A percentile compares a stretch with the other conserved stretches of the same genome.
These are phyloP conservation scores for Timema cristinae DNA, from an alignment of 2,888 invertebrate genomes.

Conservation along the genomic window DNA sequence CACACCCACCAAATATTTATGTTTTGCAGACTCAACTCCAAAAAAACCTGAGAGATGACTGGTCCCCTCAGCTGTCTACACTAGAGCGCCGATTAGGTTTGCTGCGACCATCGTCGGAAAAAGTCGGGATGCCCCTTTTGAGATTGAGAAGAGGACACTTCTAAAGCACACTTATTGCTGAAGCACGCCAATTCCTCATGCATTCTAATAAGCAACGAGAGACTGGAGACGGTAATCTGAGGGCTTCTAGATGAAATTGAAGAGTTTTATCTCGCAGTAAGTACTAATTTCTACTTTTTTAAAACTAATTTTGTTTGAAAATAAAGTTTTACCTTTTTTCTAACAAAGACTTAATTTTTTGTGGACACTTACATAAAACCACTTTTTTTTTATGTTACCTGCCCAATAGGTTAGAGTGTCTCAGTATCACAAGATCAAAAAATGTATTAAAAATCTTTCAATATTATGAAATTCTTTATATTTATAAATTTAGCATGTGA, in stretches of 20 bases:
- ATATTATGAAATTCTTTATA: no score
- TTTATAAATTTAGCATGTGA: no score
- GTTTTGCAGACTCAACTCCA: slow-evolving; percentile 62
- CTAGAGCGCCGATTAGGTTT: slow-evolving; percentile 75
- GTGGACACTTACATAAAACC: no score
- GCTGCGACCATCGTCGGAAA: slow-evolving; percentile 85
- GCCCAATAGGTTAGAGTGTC: no score
- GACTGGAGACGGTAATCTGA: slow-evolving; percentile 62
- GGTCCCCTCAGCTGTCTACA: slow-evolving; percentile 69
- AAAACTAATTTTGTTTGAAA: background rate
- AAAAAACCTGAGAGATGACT: slow-evolving; percentile 71
- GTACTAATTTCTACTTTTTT: slow-evolving; percentile 32
- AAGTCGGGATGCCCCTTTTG: slow-evolving; percentile 94
- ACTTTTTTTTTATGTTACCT: no score
- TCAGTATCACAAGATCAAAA: no score
- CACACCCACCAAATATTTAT: no score
- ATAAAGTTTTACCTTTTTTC: background rate
- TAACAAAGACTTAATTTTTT: no score
- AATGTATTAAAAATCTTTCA: no score
- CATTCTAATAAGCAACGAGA: slow-evolving; percentile 60
- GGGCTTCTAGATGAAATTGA: slow-evolving; percentile 81
- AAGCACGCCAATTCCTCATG: no score
- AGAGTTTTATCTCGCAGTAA: slow-evolving; percentile 86
- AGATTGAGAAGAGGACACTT: slow-evolving; percentile 87
- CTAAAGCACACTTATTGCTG: slow-evolving; percentile 75